Evolutionary conservation across 2,888 invertebrate species (phyloP), one percentile per base, ranked within the genome.

Genomic region (Eupithecia insigniata): DNA sequence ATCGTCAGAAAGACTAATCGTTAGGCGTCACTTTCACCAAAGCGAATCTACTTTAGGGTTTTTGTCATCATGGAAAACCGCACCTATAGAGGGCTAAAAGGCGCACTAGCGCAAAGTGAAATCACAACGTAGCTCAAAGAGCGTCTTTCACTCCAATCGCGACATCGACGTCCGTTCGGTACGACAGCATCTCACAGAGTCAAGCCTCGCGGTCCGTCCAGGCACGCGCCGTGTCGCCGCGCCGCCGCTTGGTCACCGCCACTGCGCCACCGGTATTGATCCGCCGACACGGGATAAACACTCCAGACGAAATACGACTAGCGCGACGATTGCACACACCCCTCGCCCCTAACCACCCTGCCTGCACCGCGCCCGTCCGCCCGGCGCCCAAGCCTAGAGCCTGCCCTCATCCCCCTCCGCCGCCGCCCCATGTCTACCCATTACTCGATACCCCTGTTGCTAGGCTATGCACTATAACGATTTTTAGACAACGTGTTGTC

Each of bases 251-350:
- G 90, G 88, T 88, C 89, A 89, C 90, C 93, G 93, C 89, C 93
- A 94, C 92, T 94, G 93, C 94, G 93, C 93, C 93, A 94, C 89
- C 92, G 84, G 92, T 94, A 93, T 94, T 92, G 94, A 93, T 93
- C 94, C 91, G 89, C 83, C 93, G 90, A 88, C 92, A 90, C 92
- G 93, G 93, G 92, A 93, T 92, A 91, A 92, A 92, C 92, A 92
- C 92, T 93, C 94, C 93, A 94, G 93, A 94, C 94, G 92, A 92
- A 93, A 93, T 93, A 93, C 93, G 91, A 90, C 93, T 87, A 91
- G 90, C 90, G 90, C 92, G 91, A 90, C 90, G 89, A 89, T 90
- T 90, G 92, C 92, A 91, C 91, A 90, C 91, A 88, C 92, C 91
- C 91, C 89, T 85, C 88, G 81, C 89, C 89, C 89, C 84, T 81